Percentiles rank a stretch among this genome's conserved stretches.
Evolutionary conservation across 2,797 vertebrate genomes (phyloP).

Genomic region (Toxotes lorentzi): DNA sequence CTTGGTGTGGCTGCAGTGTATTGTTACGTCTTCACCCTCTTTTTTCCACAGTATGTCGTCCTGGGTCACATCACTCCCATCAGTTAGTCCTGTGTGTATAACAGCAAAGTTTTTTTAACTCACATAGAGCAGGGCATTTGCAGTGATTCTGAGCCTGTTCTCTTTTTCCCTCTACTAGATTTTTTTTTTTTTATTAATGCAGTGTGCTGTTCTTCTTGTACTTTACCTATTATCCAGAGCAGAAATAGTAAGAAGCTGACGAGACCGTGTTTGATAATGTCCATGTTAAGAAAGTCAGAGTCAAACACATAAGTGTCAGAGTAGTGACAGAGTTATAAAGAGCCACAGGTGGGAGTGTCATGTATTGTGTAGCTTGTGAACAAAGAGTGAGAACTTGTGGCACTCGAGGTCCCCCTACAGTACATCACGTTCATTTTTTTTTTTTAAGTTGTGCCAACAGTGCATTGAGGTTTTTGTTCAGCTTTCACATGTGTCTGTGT

Average conservation of each 20-base stretch:
- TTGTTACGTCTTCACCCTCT: constrained; percentile 14
- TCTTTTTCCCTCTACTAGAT: too few species aligned
- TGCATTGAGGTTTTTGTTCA: constrained; percentile 51
- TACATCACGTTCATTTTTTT: not conserved
- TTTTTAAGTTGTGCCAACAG: too few species aligned
- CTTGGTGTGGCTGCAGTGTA: constrained; percentile 66
- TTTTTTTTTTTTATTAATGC: too few species aligned
- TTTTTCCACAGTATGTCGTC: constrained; percentile 15
- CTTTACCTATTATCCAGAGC: not conserved
- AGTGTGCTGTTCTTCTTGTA: not conserved
- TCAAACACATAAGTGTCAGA: not conserved
- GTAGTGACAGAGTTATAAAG: not conserved
- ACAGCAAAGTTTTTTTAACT: not conserved
- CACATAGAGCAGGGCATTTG: too few species aligned
- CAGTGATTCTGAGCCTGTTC: too few species aligned
- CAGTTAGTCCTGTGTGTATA: not conserved
- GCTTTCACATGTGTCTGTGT: not conserved
- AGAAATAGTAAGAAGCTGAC: not conserved
- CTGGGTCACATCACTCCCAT: constrained; percentile 49
- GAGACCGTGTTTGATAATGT: not conserved
- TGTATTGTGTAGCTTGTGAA: not conserved
- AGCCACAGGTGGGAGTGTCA: not conserved
- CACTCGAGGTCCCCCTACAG: constrained; percentile 22
- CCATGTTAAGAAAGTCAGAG: not conserved
- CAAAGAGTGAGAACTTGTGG: not conserved